Base-by-base conservation (phyloP, 2,888 invertebrate species). In the Ommatoiulus sabulosus region DNA sequence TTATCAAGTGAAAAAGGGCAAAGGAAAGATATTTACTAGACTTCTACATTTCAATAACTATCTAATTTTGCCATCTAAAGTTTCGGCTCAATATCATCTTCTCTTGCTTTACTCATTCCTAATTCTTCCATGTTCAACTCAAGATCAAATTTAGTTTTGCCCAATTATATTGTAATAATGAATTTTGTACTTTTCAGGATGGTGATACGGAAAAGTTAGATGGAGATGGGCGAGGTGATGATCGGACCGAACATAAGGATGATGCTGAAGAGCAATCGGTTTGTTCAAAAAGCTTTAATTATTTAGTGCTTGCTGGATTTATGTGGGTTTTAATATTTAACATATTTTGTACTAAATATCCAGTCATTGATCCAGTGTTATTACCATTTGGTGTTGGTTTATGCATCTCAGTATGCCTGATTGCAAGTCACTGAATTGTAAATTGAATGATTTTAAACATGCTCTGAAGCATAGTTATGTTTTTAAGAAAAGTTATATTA, bases 231-330 rank as follows among this genome's bases (percentile, higher is more conserved):
- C n/a, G 87, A 57, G 87, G n/a, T 8, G 87, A 48, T 10, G 87
- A 87, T 43, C 87, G 57, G 24, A 52, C 87, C 52, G 87, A 87
- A 57, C 20, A 87, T 35, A 87, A 87, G 87, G 87, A 87, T 20
- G 57, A 87, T 44, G 87, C 52, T 86, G 86, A 86, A 44, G 86
- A 86, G 17, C 86, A 86, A 86, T 48, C 44, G 86, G 86, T 86
- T 86, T 86, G 86, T 86, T 86, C 80, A 80, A 80, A 80, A 80
- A 35, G 80, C 35, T 80, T 80, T 80, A 80, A 80, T 80, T 80
- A 80, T 80, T 80, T 80, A 80, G 80, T 80, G 80, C 35, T 80
- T 80, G 80, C 80, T 12, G 80, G 80, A 80, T 15, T 80, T 35
- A 10, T 80, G 35, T 80, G 80, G 80, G 80, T 80, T 35, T 80